Percentiles rank a stretch among this genome's conserved stretches.
Conservation (phyloP, 2,888 invertebrate genomes). For the Cheilosia impressa region DNA sequence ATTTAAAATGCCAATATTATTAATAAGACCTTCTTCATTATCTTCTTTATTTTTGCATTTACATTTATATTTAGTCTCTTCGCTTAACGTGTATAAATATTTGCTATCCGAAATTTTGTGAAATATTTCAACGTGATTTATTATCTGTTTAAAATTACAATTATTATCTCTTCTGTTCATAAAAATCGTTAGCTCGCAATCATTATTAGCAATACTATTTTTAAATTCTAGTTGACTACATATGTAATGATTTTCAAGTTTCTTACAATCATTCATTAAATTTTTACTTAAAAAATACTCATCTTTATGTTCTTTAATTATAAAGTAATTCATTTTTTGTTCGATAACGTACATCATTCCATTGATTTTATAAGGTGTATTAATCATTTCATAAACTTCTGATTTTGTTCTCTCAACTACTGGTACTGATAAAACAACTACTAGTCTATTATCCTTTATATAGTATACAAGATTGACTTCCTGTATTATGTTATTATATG, state of each 20-base stretch:
- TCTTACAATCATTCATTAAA: no score
- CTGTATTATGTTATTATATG: slow-evolving; percentile 8
- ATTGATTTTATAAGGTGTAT: background rate
- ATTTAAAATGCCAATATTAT: slow-evolving; percentile 8
- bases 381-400: slow-evolving; percentile 2
- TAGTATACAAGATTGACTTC: background rate
- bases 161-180: slow-evolving; percentile 2
- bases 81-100: slow-evolving; percentile 19
- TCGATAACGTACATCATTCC: background rate
- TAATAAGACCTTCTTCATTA: background rate
- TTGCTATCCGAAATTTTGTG: slow-evolving; percentile 21
- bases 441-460: background rate
- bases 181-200: slow-evolving; percentile 5
- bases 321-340: background rate
- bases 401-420: background rate
- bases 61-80: slow-evolving; percentile 22
- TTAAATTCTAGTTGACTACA: background rate
- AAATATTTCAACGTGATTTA: slow-evolving; percentile 1
- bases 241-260: no score
- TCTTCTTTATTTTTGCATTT: background rate
- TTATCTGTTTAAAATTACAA: no score
- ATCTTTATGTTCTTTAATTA: background rate
- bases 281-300: no score
- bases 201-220: background rate
- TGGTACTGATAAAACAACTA: no score